Evolutionary conservation across 53 echinoderm and acorn worm genomes (phyloP).

Genomic region (Temnopleurus reevesii): DNA sequence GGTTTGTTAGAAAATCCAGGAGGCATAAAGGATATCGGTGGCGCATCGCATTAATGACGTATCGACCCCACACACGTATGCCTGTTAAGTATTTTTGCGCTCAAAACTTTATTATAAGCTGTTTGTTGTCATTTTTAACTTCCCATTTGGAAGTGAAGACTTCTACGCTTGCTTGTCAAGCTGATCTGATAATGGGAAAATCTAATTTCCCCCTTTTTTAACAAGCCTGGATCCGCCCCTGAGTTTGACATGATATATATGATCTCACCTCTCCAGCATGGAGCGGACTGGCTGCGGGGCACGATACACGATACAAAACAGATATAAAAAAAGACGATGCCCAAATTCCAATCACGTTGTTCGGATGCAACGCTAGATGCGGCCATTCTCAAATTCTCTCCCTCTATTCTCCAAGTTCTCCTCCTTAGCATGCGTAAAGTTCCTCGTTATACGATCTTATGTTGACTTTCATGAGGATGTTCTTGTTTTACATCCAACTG

Average conservation of each 20-base stretch:
- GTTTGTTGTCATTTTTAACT: too few relatives aligned
- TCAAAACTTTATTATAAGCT: too few relatives aligned
- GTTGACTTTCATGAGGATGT: conserved; percentile 10
- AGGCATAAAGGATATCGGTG: too few relatives aligned
- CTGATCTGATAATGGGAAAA: too few relatives aligned
- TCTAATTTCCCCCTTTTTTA: too few relatives aligned
- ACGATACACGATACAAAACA: not conserved
- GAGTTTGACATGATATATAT: conserved; percentile 4
- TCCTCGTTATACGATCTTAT: conserved; percentile 1
- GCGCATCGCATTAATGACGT: too few relatives aligned
- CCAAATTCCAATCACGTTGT: conserved; percentile 26
- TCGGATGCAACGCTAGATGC: not conserved
- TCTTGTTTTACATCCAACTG: not conserved
- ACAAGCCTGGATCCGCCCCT: too few relatives aligned
- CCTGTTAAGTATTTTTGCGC: too few relatives aligned
- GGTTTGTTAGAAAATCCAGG: too few relatives aligned
- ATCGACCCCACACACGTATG: too few relatives aligned
- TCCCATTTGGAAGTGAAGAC: too few relatives aligned
- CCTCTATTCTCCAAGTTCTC: not conserved
- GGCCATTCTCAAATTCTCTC: not conserved
- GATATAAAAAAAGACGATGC: conserved; percentile 7
- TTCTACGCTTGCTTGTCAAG: too few relatives aligned
- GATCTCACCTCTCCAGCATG: not conserved
- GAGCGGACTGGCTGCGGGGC: conserved; percentile 8
- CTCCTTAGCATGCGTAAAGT: not conserved